A percentile compares a stretch with the other conserved stretches of the same genome.
Conservation (phyloP, 2,888 invertebrate species). For the Cancer borealis region DNA sequence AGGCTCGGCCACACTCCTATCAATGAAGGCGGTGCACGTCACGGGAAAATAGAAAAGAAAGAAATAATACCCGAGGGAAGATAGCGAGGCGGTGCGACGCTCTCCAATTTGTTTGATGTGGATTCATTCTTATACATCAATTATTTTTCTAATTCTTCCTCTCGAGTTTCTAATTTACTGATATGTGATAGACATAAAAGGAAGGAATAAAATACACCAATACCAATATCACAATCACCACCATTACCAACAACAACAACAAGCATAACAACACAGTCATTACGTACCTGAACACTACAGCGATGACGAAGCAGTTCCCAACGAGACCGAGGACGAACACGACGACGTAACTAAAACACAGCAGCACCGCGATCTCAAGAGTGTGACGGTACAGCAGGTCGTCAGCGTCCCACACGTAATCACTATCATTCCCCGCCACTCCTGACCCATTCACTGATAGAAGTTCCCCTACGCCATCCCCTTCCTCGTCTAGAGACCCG, state of each 20-base stretch:
- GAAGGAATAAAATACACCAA: too few species aligned
- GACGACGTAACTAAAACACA: constrained; percentile 60
- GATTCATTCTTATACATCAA: too few species aligned
- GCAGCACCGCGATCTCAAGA: constrained; percentile 51
- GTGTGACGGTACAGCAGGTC: constrained; percentile 64
- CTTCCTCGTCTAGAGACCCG: constrained; percentile 11
- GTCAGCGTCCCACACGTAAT: constrained; percentile 48
- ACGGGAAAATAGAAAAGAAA: too few species aligned
- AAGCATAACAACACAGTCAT: background rate
- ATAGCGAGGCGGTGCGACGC: too few species aligned
- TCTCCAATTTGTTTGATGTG: too few species aligned
- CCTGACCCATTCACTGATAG: background rate
- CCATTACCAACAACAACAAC: too few species aligned
- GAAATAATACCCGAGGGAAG: background rate
- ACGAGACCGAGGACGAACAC: constrained; percentile 65
- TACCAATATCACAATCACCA: too few species aligned
- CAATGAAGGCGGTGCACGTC: too few species aligned
- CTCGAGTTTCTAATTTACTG: too few species aligned
- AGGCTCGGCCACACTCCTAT: too few species aligned
- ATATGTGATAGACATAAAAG: too few species aligned
- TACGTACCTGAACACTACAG: constrained; percentile 64
- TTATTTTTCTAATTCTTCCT: too few species aligned
- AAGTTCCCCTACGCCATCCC: background rate
- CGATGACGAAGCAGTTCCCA: constrained; percentile 69
- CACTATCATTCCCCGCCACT: constrained; percentile 4